Base-by-base conservation (phyloP, 2,797 vertebrate genomes). In the Todus mexicanus region DNA sequence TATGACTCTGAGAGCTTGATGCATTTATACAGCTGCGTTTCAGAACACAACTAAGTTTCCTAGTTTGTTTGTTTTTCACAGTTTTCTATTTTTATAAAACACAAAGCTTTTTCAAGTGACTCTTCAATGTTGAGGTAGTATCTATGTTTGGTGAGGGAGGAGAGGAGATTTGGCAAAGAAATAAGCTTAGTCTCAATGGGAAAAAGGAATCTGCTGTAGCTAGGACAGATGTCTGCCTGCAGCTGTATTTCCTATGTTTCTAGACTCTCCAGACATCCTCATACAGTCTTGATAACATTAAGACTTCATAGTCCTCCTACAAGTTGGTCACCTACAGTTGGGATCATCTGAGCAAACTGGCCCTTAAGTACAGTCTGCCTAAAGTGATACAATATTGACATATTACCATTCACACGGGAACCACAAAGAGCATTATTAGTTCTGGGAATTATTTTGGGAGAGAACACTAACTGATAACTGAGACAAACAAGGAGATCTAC, bases 401-500 rank as follows among this genome's bases (percentile, higher is more conserved):
- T 5, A 8, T 10, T 48, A 21, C 25, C 27, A 5, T 8, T 11
- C 5, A 5, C 17, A 27, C 0, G 0, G n/a, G 3, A 14, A 26
- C 14, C 33, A 43, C 63, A 38, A 13, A 3, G 25, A 60, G 25
- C 4, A 3, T 42, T 20, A 35, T 87, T 72, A 64, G 5, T 15
- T 74, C 57, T 57, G 57, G 48, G 4, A n/a, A 57, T 73, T 64
- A 29, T 70, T 90, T 50, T 50, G 35, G 29, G 13, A 26, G 18
- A 60, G 22, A 65, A 33, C 18, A 73, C 26, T 40, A 66, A 68
- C 31, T 11, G 51, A 5, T 42, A 15, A 18, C 29, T 10, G 40
- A 27, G 48, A 57, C 23, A 78, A 61, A 60, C 26, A 51, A 29
- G 35, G 38, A 69, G 13, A 14, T 63, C 50, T 15, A 3, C 1